These are phyloP conservation scores for Willowsia nigromaculata DNA, from an alignment of 2,888 invertebrate species.

Conservation along the genomic window DNA sequence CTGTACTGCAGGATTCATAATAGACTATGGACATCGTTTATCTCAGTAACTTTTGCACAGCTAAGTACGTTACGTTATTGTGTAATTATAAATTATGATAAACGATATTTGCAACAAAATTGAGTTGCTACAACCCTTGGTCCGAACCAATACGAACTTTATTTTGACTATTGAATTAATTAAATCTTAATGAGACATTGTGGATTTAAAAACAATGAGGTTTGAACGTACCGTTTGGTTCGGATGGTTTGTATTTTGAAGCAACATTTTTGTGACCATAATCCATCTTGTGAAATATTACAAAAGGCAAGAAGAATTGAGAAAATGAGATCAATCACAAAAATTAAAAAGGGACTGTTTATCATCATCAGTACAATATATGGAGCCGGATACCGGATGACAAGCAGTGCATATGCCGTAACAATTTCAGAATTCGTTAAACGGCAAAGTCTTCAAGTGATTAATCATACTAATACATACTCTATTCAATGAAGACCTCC, in stretches of 20 bases:
- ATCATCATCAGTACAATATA: not conserved
- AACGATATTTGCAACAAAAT: too few species aligned
- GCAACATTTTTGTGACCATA: not conserved
- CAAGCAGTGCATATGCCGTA: not conserved
- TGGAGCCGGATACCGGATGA: too few species aligned
- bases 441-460: not conserved
- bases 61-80: too few species aligned
- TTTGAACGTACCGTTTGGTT: not conserved
- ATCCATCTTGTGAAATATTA: not conserved
- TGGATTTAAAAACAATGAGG: too few species aligned
- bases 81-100: too few species aligned
- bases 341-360: not conserved
- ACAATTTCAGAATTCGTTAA: not conserved
- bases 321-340: slow-evolving; percentile 38
- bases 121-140: too few species aligned
- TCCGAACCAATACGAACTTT: too few species aligned
- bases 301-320: slow-evolving; percentile 17
- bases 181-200: too few species aligned
- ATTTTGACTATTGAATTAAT: too few species aligned
- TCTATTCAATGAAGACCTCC: not conserved
- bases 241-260: not conserved
- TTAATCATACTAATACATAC: not conserved
- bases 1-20: not conserved
- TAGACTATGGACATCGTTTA: not conserved
- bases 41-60: not conserved